Evolutionary conservation across 2,113 vertebrate species (phyloP).

Genomic region (Poecile atricapillus): DNA sequence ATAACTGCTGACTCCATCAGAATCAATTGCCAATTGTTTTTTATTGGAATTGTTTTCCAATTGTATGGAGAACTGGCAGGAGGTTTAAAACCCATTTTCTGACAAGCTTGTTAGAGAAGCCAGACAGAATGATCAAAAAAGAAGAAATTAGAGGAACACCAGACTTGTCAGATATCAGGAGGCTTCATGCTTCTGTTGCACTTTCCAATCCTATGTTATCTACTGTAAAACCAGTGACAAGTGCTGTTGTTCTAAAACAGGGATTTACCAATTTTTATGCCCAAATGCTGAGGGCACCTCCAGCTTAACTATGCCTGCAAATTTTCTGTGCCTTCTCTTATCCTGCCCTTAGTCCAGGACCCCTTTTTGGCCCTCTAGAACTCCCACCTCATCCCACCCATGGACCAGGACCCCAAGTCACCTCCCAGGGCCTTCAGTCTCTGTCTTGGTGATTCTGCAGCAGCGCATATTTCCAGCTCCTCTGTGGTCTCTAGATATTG

Average conservation of each 20-base stretch:
- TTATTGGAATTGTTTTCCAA: neutral
- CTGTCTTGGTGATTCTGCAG: fast-evolving
- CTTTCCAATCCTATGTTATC: neutral
- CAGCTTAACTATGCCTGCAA: neutral
- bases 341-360: neutral
- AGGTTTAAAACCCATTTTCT: neutral
- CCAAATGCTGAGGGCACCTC: neutral
- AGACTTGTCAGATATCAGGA: neutral
- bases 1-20: neutral
- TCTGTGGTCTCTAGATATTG: neutral
- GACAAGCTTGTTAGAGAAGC: neutral
- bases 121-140: neutral
- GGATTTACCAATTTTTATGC: fast-evolving
- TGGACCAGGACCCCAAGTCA: neutral
- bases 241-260: neutral
- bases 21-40: neutral
- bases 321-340: neutral
- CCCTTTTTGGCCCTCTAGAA: fast-evolving
- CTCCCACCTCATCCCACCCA: neutral
- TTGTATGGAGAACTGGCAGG: neutral
- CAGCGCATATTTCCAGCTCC: neutral
- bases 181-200: neutral
- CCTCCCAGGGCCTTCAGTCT: fast-evolving
- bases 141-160: neutral
- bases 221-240: neutral